These are phyloP conservation scores for Amiota mariae DNA, from an alignment of 2,888 invertebrate species.

Conservation along the genomic window DNA sequence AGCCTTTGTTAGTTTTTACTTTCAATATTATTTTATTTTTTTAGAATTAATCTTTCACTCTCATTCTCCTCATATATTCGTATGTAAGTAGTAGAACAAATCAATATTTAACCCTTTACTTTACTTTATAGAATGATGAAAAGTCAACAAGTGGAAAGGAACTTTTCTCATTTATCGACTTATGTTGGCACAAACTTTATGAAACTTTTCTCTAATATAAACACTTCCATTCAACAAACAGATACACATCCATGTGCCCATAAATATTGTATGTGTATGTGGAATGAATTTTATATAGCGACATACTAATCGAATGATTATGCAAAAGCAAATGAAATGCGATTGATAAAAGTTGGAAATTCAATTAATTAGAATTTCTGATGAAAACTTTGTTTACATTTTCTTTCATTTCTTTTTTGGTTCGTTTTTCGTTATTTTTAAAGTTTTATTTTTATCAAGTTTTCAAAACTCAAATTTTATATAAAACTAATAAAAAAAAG, in stretches of 20 bases:
- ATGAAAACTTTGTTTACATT: neutral
- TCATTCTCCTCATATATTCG: neutral
- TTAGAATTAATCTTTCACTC: neutral
- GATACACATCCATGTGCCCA: neutral
- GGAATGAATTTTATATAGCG: neutral
- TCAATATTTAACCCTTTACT: slow-evolving; percentile 22
- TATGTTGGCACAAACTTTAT: slow-evolving; percentile 3
- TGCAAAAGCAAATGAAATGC: neutral
- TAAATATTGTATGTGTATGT: too few species aligned
- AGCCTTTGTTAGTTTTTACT: neutral
- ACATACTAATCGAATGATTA: neutral
- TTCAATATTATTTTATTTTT: neutral
- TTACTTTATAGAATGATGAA: slow-evolving; percentile 3
- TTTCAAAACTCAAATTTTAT: too few species aligned
- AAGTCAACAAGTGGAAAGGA: slow-evolving; percentile 16
- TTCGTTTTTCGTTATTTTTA: too few species aligned
- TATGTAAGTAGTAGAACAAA: too few species aligned
- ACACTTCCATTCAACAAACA: neutral
- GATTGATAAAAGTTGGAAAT: neutral
- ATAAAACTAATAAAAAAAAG: too few species aligned
- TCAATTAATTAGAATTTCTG: slow-evolving; percentile 6
- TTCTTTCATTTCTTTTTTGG: too few species aligned
- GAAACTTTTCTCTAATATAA: neutral
- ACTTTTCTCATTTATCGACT: neutral
- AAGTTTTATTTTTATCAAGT: too few species aligned